Base-by-base conservation (phyloP, 2,888 invertebrate genomes). In the Isotomurus palustris region DNA sequence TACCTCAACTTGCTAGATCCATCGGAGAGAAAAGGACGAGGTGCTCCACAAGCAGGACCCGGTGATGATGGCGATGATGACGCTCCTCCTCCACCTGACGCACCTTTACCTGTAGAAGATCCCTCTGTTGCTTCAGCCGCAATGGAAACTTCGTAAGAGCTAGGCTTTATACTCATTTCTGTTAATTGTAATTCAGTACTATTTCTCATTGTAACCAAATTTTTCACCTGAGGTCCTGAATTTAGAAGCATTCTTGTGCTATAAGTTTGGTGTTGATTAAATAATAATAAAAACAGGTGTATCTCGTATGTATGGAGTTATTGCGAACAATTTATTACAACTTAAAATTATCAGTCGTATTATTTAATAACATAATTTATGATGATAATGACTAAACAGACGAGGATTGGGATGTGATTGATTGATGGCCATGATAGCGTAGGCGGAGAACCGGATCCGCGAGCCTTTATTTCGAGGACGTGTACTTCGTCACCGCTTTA, bases 1-100 rank as follows among this genome's bases (percentile, higher is more conserved):
- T 86, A 80, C 71, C 75, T 84, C 62, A 75, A 78, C 5, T 75
- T 81, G 70, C 88, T 83, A 68, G 79, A 80, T 68, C 79, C 79
- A 4, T 79, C 81, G 60, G 80, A 81, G 63, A 76, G 79, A 55
- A 75, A 80, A 50, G 70, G 70, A n/a, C 58, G 76, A 19, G 77
- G 77, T 60, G 77, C 76, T 63, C 72, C 77, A 36, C 56, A 62
- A 2, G 43, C 52, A 22, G 54, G 44, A 17, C 50, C 51, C 21
- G 67, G 41, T n/a, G 65, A 49, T 44, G 69, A 59, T 24, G 69
- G 55, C 50, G 60, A 40, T 27, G 53, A 41, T 24, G 43, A 47
- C n/a, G 58, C 65, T n/a, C 56, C 58, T 17, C 55, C 59, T 41
- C 61, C 58, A 48, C 61, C 56, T 53, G 45, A 17, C 24, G 12